Evolutionary conservation across 37 sponge, comb jelly and placozoan genomes (phyloP).

Genomic region (Beroe ovata): DNA sequence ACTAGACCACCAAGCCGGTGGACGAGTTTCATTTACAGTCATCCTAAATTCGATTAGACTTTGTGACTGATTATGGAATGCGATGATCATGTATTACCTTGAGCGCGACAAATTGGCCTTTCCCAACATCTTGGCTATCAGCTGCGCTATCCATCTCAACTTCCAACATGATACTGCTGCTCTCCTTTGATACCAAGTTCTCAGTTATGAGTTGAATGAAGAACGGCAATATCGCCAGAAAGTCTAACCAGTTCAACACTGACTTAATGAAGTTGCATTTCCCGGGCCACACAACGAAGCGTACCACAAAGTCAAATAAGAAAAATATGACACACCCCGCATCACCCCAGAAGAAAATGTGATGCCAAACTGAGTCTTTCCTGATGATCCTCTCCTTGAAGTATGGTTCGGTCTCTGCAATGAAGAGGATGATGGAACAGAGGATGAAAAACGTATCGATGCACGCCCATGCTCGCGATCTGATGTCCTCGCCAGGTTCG

Average conservation of each 20-base stretch:
- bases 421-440: constrained; percentile 62
- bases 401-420: constrained; percentile 58
- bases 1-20: constrained; percentile 68
- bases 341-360: constrained; percentile 67
- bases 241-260: constrained; percentile 67
- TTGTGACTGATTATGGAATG: not conserved
- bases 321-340: constrained; percentile 62
- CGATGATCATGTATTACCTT: constrained; percentile 45
- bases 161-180: not conserved
- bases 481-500: constrained; percentile 66
- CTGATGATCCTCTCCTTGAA: constrained; percentile 17
- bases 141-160: not conserved
- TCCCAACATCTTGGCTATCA: not conserved
- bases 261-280: constrained; percentile 30
- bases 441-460: constrained; percentile 51
- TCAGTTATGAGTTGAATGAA: constrained; percentile 47
- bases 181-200: not conserved
- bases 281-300: constrained; percentile 50
- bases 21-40: not conserved
- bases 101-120: constrained; percentile 56
- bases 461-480: constrained; percentile 48
- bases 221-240: constrained; percentile 61
- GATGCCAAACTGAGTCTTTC: constrained; percentile 27
- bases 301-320: constrained; percentile 18
- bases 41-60: no score